Percentiles rank a stretch among this genome's conserved stretches.
Conservation (phyloP, 2,113 vertebrate species). For the Alethe diademata region DNA sequence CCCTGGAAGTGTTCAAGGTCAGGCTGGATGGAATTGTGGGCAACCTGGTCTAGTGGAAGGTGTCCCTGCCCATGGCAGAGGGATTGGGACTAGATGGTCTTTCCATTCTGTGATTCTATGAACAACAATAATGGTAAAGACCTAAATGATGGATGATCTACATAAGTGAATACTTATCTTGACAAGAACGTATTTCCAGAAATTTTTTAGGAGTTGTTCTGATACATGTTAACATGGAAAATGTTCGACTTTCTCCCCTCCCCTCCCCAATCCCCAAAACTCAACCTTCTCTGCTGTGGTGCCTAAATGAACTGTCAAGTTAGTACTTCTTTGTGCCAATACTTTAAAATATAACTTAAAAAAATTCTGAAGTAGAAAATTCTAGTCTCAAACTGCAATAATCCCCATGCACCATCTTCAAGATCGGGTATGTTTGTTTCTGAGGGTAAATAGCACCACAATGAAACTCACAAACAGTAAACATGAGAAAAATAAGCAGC, state of each 20-base stretch:
- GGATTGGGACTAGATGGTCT: not conserved
- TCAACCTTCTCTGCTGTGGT: not conserved
- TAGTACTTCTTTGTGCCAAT: not conserved
- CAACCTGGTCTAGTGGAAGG: not conserved
- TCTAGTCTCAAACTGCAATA: not conserved
- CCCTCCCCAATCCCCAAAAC: not conserved
- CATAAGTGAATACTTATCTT: not conserved
- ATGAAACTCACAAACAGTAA: not conserved
- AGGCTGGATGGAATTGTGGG: not conserved
- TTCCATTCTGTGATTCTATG: not conserved
- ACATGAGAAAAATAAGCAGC: not conserved
- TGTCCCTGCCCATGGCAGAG: not conserved
- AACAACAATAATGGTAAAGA: not conserved
- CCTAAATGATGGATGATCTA: not conserved
- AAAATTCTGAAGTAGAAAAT: not conserved
- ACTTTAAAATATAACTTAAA: not conserved
- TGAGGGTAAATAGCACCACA: not conserved
- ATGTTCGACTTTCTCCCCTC: not conserved
- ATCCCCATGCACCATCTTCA: not conserved
- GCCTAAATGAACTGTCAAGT: not conserved
- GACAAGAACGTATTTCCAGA: not conserved
- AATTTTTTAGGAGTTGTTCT: not conserved
- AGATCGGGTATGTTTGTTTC: not conserved
- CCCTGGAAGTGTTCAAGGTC: not conserved
- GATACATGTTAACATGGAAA: not conserved